Evolutionary conservation across 2,113 vertebrate species (phyloP), one percentile per base, ranked within the genome.

Genomic region (Menura novaehollandiae): DNA sequence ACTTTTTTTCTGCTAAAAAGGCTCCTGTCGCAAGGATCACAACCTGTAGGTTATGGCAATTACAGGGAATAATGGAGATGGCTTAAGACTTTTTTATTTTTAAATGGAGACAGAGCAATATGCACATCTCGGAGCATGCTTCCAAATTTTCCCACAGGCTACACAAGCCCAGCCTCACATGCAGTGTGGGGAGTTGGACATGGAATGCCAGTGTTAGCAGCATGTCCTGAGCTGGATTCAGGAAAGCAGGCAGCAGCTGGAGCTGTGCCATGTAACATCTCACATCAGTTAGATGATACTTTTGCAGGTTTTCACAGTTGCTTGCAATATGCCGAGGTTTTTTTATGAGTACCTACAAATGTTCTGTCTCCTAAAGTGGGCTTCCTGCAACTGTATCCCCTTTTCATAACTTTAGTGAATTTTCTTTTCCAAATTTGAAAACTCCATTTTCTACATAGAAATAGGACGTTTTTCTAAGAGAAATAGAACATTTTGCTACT

Each of bases 161-260:
- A 17, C 9, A 7, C 0, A 7, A 66, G 10, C 27, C 44, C 41
- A 56, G 32, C 3, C 8, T 76, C 21, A 9, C 37, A 21, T 28
- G 41, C 8, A 43, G 10, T 5, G 11, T 17, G 23, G 30, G 10
- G 33, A 75, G 14, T 10, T 1, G 21, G 20, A 51, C 2, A 0
- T 1, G 2, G 44, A 51, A 23, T 9, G 1, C 15, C 23, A 41
- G 56, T 3, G 5, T 68, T 47, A 47, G 43, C 63, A 56, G 18
- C 4, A 0, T 32, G 37, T 32, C 28, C 37, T 27, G n/a, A 66
- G 56, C 24, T 71, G 53, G 44, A 46, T 44, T 16, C 27, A 69
- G 41, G 53, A 77, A 60, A 93, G n/a, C 32, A 44, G 26, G 58
- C 13, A 74, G 62, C 46, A 63, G 59, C 41, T 41, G n/a, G 12